phyloP scores from a whole-genome alignment of 2,888 invertebrate species.

The Furcula furcula region DNA sequence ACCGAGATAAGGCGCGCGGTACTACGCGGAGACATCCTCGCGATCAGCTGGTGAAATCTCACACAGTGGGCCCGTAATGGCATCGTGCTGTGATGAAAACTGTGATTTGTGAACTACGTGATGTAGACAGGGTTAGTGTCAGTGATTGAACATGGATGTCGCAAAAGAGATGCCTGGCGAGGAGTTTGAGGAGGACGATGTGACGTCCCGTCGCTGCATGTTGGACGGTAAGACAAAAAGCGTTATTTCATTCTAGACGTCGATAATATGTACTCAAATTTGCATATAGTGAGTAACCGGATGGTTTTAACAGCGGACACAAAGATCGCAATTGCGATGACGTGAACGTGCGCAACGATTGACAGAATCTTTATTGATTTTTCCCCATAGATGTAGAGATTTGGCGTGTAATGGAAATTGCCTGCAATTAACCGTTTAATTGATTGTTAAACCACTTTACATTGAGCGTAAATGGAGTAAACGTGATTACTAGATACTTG shows the following conservation, averaged over 20 bases:
- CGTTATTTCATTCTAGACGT: neutral
- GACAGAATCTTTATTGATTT: constrained; percentile 32
- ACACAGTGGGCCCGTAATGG: constrained; percentile 34
- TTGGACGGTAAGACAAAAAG: constrained; percentile 66
- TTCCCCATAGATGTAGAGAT: constrained; percentile 13
- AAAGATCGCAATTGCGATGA: constrained; percentile 33
- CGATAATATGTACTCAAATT: neutral
- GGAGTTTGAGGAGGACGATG: constrained; percentile 68
- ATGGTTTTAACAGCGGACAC: constrained; percentile 16
- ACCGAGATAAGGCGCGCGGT: constrained; percentile 53
- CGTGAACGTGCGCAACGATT: constrained; percentile 22
- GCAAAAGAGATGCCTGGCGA: constrained; percentile 57
- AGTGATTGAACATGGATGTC: constrained; percentile 59
- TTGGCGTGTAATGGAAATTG: no score
- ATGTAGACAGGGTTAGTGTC: constrained; percentile 44
- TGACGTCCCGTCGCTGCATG: constrained; percentile 71
- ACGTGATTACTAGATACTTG: no score
- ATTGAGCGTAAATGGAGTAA: no score
- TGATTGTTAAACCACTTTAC: no score
- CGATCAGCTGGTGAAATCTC: constrained; percentile 45
- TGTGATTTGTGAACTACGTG: constrained; percentile 42
- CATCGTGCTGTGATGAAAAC: constrained; percentile 42
- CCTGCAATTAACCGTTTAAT: no score
- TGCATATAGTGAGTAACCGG: neutral
- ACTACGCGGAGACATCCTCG: constrained; percentile 29